phyloP scores from a whole-genome alignment of 2,797 vertebrate species.

The Petrocephalus schoutedeni region DNA sequence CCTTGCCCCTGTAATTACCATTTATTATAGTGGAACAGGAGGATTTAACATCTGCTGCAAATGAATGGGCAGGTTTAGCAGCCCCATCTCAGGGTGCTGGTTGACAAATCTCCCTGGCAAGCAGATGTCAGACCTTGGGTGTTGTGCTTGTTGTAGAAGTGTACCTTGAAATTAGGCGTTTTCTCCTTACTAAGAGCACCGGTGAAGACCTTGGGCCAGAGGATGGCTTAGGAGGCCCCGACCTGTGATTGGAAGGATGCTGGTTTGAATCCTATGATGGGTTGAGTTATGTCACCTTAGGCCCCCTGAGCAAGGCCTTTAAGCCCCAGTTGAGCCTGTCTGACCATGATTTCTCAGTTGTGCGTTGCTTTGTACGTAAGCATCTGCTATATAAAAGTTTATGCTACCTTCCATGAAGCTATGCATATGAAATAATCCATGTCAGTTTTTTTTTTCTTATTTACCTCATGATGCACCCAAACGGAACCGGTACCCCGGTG shows the following conservation, averaged over 20 bases:
- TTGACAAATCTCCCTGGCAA: constrained; percentile 50
- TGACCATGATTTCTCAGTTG: neutral
- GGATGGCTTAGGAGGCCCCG: neutral
- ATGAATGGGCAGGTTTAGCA: constrained; percentile 58
- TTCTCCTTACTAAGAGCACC: constrained; percentile 51
- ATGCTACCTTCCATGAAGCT: neutral
- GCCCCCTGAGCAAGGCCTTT: neutral
- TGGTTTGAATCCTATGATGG: neutral
- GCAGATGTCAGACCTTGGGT: constrained; percentile 55
- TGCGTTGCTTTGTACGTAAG: neutral
- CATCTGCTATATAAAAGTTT: neutral
- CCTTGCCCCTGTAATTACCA: constrained; percentile 58
- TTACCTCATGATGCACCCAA: neutral
- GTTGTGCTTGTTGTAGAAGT: constrained; percentile 31
- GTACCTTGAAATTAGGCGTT: constrained; percentile 54
- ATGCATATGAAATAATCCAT: no score
- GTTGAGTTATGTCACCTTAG: neutral
- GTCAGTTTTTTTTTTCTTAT: neutral
- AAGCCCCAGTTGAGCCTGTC: neutral
- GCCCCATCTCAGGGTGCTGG: constrained; percentile 51
- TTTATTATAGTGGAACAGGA: constrained; percentile 61
- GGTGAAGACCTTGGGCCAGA: constrained; percentile 51
- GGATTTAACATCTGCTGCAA: constrained; percentile 66
- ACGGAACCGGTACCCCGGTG: neutral
- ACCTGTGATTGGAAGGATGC: neutral